Evolutionary conservation across 2,888 invertebrate genomes (phyloP).

Genomic region (Brachypalpus laphriformis): DNA sequence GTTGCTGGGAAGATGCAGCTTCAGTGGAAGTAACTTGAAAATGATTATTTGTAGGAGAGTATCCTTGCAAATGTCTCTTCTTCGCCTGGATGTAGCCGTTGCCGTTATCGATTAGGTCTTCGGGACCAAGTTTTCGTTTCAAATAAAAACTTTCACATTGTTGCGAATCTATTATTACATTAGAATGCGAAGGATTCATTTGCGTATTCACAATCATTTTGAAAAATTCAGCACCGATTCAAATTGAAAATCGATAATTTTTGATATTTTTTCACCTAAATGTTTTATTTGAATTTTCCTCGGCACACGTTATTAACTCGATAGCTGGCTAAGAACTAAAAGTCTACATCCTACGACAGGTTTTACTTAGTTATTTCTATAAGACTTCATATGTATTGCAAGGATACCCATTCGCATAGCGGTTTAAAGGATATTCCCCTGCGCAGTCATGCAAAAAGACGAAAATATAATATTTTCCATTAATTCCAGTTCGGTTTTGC

Average conservation of each 20-base stretch:
- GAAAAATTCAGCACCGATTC: constrained; percentile 18
- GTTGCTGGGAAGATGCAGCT: constrained; percentile 6
- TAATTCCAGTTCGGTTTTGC: constrained; percentile 44
- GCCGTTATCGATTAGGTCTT: constrained; percentile 70
- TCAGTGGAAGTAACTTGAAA: constrained; percentile 45
- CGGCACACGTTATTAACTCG: constrained; percentile 31
- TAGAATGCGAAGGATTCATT: constrained; percentile 67
- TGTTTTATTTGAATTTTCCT: constrained; percentile 24
- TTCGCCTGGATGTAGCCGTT: constrained; percentile 73
- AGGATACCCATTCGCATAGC: constrained; percentile 52
- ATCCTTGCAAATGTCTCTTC: constrained; percentile 73
- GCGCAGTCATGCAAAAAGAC: constrained; percentile 79
- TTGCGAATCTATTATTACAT: constrained; percentile 60
- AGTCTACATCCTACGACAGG: constrained; percentile 30
- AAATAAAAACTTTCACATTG: constrained; percentile 79
- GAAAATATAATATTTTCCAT: constrained; percentile 43
- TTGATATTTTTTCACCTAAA: constrained; percentile 13
- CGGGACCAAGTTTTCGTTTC: constrained; percentile 79
- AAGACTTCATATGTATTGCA: constrained; percentile 30
- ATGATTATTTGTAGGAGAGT: constrained; percentile 38
- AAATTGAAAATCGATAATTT: constrained; percentile 36
- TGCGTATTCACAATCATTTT: constrained; percentile 76
- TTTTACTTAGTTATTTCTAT: constrained; percentile 16
- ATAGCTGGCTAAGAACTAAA: constrained; percentile 56
- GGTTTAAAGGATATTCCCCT: constrained; percentile 75